Evolutionary conservation across 2,797 vertebrate species (phyloP).

Genomic region (Paramormyrops hopkinsi): DNA sequence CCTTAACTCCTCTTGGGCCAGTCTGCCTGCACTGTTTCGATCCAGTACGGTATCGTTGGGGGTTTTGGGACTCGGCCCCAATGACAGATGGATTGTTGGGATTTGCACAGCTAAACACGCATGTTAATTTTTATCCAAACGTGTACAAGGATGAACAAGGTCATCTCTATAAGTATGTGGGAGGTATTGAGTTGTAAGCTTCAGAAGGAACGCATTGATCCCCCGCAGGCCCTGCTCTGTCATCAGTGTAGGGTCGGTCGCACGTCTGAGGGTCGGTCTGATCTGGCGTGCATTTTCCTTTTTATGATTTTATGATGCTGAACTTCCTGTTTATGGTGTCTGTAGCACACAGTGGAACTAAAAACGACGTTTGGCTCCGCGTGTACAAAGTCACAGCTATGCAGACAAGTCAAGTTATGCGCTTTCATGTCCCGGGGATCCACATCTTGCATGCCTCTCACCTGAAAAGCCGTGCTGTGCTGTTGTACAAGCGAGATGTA

Average conservation of each 20-base stretch:
- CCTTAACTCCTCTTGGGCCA: not conserved
- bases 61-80: not conserved
- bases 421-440: not conserved
- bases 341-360: slow-evolving; percentile 13
- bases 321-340: slow-evolving; percentile 48
- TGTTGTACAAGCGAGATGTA: not conserved
- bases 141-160: not conserved
- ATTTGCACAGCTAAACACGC: not conserved
- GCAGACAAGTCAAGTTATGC: not conserved
- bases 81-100: not conserved
- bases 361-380: not conserved
- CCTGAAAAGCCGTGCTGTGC: not conserved
- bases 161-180: not conserved
- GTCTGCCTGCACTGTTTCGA: not conserved
- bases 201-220: not conserved
- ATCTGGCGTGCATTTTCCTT: slow-evolving; percentile 27
- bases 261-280: slow-evolving; percentile 21
- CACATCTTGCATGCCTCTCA: not conserved
- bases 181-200: not conserved
- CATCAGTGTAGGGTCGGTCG: slow-evolving; percentile 31
- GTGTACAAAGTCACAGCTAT: not conserved
- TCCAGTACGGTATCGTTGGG: not conserved
- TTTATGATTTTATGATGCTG: slow-evolving; percentile 26
- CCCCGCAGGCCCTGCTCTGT: slow-evolving; percentile 34
- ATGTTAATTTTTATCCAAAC: not conserved